Evolutionary conservation across 2,888 invertebrate genomes (phyloP).

Genomic region (Lasioglossum malachurum): DNA sequence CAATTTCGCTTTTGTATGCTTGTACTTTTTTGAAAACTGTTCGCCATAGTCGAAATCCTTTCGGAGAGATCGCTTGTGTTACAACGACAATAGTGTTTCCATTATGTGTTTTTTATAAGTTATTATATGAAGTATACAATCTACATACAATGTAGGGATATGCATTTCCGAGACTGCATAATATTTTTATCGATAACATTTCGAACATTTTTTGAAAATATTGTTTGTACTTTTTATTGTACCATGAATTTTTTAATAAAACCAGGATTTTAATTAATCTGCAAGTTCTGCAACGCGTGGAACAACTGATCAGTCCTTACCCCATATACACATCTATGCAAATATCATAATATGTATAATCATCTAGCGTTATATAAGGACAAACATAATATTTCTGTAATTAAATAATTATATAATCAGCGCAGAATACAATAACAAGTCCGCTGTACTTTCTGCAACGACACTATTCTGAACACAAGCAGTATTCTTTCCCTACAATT

Average conservation of each 20-base stretch:
- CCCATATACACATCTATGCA: background rate
- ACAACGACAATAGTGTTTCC: background rate
- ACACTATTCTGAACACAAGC: background rate
- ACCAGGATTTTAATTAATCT: background rate
- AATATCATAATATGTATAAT: background rate
- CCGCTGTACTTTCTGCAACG: background rate
- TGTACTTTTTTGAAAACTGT: background rate
- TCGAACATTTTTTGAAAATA: background rate
- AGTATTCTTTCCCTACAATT: background rate
- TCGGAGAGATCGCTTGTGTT: background rate
- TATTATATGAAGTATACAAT: background rate
- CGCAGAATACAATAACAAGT: background rate
- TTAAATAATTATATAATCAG: background rate
- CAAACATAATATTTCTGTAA: background rate
- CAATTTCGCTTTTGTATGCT: background rate
- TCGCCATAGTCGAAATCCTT: background rate
- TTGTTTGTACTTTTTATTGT: constrained; percentile 38
- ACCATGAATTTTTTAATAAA: constrained; percentile 32
- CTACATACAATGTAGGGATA: background rate
- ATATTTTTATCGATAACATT: background rate
- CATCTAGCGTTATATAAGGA: background rate
- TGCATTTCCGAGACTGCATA: background rate
- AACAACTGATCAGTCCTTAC: background rate
- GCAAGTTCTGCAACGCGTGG: background rate
- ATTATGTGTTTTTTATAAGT: background rate